Evolutionary conservation across 2,113 vertebrate species (phyloP).

Genomic region (Actenoides hombroni): DNA sequence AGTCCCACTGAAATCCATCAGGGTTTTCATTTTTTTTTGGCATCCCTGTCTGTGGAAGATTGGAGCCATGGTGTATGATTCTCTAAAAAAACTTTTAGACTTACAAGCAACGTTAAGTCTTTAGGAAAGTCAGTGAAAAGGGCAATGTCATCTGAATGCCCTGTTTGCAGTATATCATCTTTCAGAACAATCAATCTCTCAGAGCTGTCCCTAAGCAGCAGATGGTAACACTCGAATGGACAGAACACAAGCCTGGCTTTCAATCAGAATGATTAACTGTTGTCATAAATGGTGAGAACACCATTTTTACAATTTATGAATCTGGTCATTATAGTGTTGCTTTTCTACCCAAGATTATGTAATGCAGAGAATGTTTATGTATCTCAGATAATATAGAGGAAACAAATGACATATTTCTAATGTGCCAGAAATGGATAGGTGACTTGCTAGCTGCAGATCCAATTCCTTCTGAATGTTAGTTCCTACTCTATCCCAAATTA

Average conservation of each 20-base stretch:
- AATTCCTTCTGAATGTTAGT: background rate
- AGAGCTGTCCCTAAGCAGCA: background rate
- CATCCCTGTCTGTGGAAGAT: background rate
- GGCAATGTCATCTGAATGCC: background rate
- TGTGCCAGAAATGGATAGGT: background rate
- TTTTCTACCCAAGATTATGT: background rate
- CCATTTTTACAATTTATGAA: background rate
- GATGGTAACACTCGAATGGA: background rate
- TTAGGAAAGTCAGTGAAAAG: constrained; percentile 22
- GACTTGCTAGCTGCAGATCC: background rate
- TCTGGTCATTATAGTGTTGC: background rate
- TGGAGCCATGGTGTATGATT: background rate
- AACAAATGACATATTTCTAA: background rate
- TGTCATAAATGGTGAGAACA: background rate
- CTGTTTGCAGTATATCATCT: background rate
- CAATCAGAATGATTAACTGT: background rate
- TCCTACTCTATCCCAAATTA: background rate
- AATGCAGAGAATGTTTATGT: background rate
- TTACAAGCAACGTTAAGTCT: background rate
- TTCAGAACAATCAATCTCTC: constrained; percentile 34
- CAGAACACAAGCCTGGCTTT: background rate
- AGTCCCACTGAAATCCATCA: background rate
- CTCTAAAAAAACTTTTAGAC: background rate
- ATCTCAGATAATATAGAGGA: background rate
- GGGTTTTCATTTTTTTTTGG: background rate